Conservation (phyloP, 2,797 vertebrate species). For the Leucoraja ocellata region DNA sequence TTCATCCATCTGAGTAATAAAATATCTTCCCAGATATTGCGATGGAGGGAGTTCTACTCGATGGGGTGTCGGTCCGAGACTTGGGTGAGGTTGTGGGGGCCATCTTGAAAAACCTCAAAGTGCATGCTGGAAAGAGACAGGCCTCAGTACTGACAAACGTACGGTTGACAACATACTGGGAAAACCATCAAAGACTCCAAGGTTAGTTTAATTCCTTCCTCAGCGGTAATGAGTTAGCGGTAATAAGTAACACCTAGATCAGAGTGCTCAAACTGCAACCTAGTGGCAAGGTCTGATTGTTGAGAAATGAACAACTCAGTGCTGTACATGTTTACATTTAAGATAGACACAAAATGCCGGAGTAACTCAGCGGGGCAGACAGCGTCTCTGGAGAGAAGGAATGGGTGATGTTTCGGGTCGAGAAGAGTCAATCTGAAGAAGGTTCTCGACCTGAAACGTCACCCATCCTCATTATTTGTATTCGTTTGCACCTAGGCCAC, state of each 20-base stretch:
- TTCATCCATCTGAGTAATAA: not conserved
- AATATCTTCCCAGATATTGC: constrained; percentile 11
- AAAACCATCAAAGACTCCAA: constrained; percentile 28
- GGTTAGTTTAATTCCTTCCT: not conserved
- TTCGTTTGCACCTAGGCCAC: too few species aligned
- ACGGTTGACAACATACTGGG: constrained; percentile 4
- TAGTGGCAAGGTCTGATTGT: not conserved
- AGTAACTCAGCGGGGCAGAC: too few species aligned
- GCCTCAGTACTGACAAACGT: constrained; percentile 37
- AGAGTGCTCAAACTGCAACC: not conserved
- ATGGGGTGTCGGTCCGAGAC: constrained; percentile 33
- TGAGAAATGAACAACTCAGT: not conserved
- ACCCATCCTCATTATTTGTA: too few species aligned
- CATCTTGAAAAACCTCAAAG: constrained; percentile 31
- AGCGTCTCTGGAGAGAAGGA: too few species aligned
- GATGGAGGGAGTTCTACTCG: not conserved
- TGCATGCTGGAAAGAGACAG: constrained; percentile 24
- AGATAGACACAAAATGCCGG: too few species aligned
- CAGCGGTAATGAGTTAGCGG: not conserved
- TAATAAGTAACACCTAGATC: not conserved
- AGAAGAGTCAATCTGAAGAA: too few species aligned
- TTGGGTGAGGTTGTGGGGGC: constrained; percentile 4
- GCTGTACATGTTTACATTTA: too few species aligned
- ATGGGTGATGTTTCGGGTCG: too few species aligned
- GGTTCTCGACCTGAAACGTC: too few species aligned